These are phyloP conservation scores for Chelon labrosus DNA, from an alignment of 2,797 vertebrate genomes.

Conservation along the genomic window DNA sequence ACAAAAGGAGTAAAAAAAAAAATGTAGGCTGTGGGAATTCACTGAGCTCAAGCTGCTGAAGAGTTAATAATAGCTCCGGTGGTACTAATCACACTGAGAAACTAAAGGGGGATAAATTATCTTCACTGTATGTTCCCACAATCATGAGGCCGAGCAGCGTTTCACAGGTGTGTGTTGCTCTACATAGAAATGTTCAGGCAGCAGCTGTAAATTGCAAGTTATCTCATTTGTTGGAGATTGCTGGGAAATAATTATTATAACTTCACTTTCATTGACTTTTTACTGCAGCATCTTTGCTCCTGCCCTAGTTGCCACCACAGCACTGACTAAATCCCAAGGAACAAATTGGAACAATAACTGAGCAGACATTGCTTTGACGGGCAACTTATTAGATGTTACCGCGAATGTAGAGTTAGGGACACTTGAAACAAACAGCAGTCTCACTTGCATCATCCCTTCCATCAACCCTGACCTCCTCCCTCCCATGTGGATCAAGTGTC, in stretches of 20 bases:
- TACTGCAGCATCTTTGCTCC: not conserved
- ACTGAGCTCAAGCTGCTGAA: conserved; percentile 13
- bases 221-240: not conserved
- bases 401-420: not conserved
- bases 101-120: not conserved
- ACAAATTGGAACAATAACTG: not conserved
- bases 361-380: not conserved
- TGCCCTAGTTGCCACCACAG: not conserved
- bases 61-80: conserved; percentile 16
- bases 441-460: too few relatives aligned
- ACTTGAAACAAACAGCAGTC: too few relatives aligned
- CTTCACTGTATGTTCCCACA: not conserved
- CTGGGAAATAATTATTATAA: not conserved
- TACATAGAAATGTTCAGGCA: not conserved
- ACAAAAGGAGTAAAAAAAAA: not conserved
- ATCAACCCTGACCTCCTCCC: too few relatives aligned
- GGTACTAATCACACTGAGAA: not conserved
- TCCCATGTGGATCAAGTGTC: too few relatives aligned
- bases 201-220: not conserved
- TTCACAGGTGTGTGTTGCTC: not conserved
- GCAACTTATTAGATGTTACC: not conserved
- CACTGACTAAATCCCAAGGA: not conserved
- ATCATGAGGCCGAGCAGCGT: not conserved
- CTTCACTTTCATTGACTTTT: not conserved
- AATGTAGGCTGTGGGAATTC: conserved; percentile 33